These are phyloP conservation scores for Muntiacus reevesi DNA, from an alignment of 2,113 vertebrate species.

Conservation along the genomic window DNA sequence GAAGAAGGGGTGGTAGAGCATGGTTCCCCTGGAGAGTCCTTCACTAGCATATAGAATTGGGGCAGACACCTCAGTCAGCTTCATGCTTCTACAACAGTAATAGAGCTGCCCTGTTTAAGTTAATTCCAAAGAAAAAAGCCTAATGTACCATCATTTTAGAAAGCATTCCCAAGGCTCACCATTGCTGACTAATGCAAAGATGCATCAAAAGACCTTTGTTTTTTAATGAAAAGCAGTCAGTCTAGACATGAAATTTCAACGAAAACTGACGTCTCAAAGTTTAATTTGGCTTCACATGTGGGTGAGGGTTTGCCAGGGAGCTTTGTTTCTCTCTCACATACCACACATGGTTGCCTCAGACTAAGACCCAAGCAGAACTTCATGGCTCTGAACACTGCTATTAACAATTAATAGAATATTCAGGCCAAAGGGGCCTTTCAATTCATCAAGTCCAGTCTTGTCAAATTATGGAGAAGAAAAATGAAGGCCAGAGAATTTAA, in stretches of 20 bases:
- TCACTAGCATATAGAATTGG: background rate
- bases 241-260: conserved; percentile 48
- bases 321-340: conserved; percentile 29
- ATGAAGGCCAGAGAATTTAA: background rate
- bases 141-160: background rate
- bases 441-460: background rate
- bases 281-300: conserved; percentile 40
- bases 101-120: conserved; percentile 1
- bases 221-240: conserved; percentile 4
- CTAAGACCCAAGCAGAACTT: conserved; percentile 6
- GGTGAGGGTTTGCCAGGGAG: conserved; percentile 2
- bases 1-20: background rate
- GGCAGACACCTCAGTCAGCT: background rate
- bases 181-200: conserved; percentile 24
- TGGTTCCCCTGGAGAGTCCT: background rate
- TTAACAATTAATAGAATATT: conserved; percentile 47
- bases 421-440: conserved; percentile 15
- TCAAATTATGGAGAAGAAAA: conserved; percentile 22
- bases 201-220: conserved; percentile 44
- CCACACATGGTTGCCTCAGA: conserved; percentile 18
- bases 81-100: background rate
- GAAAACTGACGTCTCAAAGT: conserved; percentile 13
- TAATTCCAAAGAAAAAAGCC: conserved; percentile 11
- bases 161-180: conserved; percentile 26
- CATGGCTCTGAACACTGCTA: background rate